These are phyloP conservation scores for Brachypodius melanocephalos DNA, from an alignment of 2,113 vertebrate genomes.

Conservation along the genomic window DNA sequence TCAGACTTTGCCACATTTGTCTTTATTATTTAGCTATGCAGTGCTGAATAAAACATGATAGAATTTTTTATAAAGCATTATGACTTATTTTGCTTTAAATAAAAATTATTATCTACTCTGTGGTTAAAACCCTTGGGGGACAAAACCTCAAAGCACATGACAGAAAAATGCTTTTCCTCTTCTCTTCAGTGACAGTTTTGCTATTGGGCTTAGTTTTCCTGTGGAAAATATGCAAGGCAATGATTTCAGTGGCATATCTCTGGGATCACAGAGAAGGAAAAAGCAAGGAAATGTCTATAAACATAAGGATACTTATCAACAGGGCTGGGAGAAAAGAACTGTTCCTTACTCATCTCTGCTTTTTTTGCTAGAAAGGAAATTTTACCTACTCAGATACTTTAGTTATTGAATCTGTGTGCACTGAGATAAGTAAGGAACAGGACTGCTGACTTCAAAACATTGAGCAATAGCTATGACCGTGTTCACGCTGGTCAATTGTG, in stretches of 20 bases:
- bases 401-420: neutral
- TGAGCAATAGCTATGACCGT: neutral
- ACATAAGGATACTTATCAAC: neutral
- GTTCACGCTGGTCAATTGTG: neutral
- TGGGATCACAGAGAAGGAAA: neutral
- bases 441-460: neutral
- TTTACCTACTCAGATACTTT: neutral
- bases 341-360: neutral
- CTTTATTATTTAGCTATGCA: neutral
- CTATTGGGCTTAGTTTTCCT: neutral
- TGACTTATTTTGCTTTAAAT: neutral
- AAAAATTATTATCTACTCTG: neutral
- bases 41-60: neutral
- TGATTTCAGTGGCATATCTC: neutral
- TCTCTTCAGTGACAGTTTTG: neutral
- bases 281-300: neutral
- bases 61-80: neutral
- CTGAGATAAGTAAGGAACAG: neutral
- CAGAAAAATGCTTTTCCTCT: neutral
- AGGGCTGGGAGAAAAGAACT: neutral
- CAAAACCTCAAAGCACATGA: neutral
- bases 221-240: neutral
- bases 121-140: neutral
- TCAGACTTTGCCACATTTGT: neutral
- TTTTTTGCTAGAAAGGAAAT: neutral